Conservation (phyloP, 2,888 invertebrate species). For the Epistrophe grossulariae region DNA sequence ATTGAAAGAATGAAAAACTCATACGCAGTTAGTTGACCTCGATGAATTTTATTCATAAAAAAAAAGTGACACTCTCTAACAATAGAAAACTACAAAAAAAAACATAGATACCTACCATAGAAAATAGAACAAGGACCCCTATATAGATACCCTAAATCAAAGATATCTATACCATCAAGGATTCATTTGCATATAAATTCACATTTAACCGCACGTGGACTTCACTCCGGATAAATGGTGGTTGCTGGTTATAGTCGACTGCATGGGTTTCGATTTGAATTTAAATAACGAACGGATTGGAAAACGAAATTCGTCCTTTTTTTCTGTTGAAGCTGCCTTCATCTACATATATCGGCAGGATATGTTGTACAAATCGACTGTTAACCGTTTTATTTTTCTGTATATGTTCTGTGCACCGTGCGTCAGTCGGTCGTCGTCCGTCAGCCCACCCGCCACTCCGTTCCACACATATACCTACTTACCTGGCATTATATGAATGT, state of each 20-base stretch:
- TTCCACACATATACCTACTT: constrained; percentile 6
- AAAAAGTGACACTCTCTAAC: constrained; percentile 36
- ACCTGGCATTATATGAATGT: constrained; percentile 25
- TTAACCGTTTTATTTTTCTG: constrained; percentile 55
- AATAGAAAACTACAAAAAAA: constrained; percentile 25
- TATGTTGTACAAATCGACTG: constrained; percentile 48
- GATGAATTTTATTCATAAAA: constrained; percentile 38
- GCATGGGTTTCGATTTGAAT: constrained; percentile 25
- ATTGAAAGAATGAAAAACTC: constrained; percentile 41
- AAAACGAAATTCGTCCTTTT: constrained; percentile 16
- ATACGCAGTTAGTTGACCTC: constrained; percentile 69
- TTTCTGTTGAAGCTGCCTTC: not conserved
- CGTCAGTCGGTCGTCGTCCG: too few relatives aligned
- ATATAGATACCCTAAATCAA: not conserved
- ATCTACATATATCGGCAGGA: constrained; percentile 42
- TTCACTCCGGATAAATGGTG: not conserved
- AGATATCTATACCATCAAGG: constrained; percentile 19
- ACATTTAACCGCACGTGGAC: constrained; percentile 43
- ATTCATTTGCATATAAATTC: constrained; percentile 54
- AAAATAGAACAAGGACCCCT: constrained; percentile 41
- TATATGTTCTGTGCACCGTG: constrained; percentile 9
- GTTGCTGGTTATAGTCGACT: not conserved
- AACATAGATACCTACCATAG: not conserved
- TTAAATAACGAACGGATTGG: constrained; percentile 26
- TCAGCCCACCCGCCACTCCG: not conserved